Base-by-base conservation (phyloP, 2,888 invertebrate species). In the Disparrhopalites patrizii region DNA sequence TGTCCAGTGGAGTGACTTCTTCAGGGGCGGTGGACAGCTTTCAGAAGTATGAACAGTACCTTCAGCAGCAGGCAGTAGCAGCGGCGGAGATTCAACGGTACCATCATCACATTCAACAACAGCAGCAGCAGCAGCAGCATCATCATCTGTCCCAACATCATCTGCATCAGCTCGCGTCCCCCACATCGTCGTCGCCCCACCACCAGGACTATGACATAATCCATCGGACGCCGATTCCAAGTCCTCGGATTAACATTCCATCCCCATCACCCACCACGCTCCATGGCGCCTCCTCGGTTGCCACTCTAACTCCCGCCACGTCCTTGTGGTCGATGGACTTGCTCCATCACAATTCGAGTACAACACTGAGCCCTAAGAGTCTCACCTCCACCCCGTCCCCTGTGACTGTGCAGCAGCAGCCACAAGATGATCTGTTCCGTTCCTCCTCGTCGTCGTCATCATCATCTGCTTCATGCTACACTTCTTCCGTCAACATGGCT, bases 371-470 rank as follows among this genome's bases (percentile, higher is more conserved):
- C 60, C 75, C 75, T 13, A 73, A 71, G 56, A 70, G 70, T 62
- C 65, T 75, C 60, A 70, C 73, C 57, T 73, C 75, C 52, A 71
- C 73, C 47, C 75, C 75, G 57, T 75, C 75, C 33, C 75, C 75
- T 47, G 71, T 73, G 25, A 71, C 73, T 13, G 71, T 72, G 33
- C 71, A 71, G 51, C n/a, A n/a, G n/a, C n/a, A n/a, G n/a, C n/a
- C n/a, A n/a, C n/a, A n/a, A n/a, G n/a, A n/a, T n/a, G 69, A 72
- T 28, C 13, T 23, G 7, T 51, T 43, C 13, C 33, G 54, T 30
- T 63, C 28, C 25, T 51, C 60, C 2, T 25, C 36, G 1, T 23
- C 47, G 10, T 23, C 47, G n/a, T n/a, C n/a, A n/a, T n/a, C n/a
- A n/a, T n/a, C n/a, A n/a, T n/a, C n/a, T n/a, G n/a, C n/a, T n/a